These are phyloP conservation scores for Daboia siamensis DNA, from an alignment of 2,113 vertebrate species.

Conservation along the genomic window DNA sequence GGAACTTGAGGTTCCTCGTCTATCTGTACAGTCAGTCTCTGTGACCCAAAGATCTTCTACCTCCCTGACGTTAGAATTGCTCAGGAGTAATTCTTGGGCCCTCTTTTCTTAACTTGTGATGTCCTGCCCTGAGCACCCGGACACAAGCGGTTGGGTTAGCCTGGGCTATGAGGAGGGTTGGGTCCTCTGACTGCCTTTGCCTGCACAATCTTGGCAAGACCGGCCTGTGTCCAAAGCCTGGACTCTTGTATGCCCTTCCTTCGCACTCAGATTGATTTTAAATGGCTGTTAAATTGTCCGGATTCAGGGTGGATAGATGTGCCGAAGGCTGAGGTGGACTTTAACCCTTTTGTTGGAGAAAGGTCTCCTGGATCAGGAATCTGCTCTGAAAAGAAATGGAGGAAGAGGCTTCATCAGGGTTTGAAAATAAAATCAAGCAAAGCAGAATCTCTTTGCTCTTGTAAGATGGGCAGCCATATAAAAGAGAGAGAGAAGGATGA, in stretches of 20 bases:
- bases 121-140: background rate
- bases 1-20: background rate
- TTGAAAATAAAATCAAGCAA: background rate
- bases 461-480: too few relatives aligned
- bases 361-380: background rate
- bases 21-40: background rate
- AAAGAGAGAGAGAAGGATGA: too few relatives aligned
- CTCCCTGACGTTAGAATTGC: background rate
- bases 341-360: background rate
- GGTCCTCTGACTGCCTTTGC: background rate
- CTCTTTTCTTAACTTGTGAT: background rate
- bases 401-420: background rate
- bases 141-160: background rate
- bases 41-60: background rate
- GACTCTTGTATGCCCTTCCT: background rate
- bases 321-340: background rate
- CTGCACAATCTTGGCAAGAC: background rate
- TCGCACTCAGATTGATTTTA: background rate
- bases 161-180: background rate
- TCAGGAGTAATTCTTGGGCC: background rate
- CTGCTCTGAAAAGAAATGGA: background rate
- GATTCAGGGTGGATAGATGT: background rate
- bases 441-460: background rate
- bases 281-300: background rate
- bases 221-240: background rate